A percentile compares a stretch with the other conserved stretches of the same genome.
phyloP scores from a whole-genome alignment of 2,888 invertebrate genomes.

The Rhagonycha fulva region DNA sequence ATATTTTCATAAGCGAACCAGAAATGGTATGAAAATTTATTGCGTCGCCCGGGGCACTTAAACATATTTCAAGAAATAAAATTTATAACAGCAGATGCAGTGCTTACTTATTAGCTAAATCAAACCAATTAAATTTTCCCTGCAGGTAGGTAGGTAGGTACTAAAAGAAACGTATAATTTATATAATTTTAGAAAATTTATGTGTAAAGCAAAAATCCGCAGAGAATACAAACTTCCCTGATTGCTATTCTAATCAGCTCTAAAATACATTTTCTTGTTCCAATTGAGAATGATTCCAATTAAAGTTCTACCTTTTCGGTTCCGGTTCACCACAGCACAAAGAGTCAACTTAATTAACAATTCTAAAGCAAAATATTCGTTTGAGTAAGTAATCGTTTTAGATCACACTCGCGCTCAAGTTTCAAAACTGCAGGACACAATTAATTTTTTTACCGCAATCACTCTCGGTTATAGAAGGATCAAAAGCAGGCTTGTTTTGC shows the following conservation, averaged over 20 bases:
- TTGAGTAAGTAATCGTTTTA: neutral
- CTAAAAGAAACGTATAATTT: neutral
- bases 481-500: slow-evolving; percentile 6
- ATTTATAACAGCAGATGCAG: slow-evolving; percentile 33
- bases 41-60: slow-evolving; percentile 36
- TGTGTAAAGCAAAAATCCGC: neutral
- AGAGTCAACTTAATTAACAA: slow-evolving; percentile 7
- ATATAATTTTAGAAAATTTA: neutral
- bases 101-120: slow-evolving; percentile 23
- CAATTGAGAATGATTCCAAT: slow-evolving; percentile 8
- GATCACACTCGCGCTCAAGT: neutral
- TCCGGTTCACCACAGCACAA: neutral
- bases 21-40: slow-evolving; percentile 42
- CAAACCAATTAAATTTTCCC: neutral
- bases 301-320: slow-evolving; percentile 7
- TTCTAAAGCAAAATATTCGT: slow-evolving; percentile 4
- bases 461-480: slow-evolving; percentile 5
- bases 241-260: slow-evolving; percentile 3
- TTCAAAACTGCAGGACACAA: neutral
- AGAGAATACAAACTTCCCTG: neutral
- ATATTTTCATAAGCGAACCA: slow-evolving; percentile 41
- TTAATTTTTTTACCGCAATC: neutral
- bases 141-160: neutral
- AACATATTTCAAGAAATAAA: slow-evolving; percentile 39
- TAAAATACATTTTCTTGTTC: slow-evolving; percentile 8